A percentile compares a stretch with the other conserved stretches of the same genome.
Evolutionary conservation across 2,113 vertebrate species (phyloP).

Genomic region (Peromyscus maniculatus): DNA sequence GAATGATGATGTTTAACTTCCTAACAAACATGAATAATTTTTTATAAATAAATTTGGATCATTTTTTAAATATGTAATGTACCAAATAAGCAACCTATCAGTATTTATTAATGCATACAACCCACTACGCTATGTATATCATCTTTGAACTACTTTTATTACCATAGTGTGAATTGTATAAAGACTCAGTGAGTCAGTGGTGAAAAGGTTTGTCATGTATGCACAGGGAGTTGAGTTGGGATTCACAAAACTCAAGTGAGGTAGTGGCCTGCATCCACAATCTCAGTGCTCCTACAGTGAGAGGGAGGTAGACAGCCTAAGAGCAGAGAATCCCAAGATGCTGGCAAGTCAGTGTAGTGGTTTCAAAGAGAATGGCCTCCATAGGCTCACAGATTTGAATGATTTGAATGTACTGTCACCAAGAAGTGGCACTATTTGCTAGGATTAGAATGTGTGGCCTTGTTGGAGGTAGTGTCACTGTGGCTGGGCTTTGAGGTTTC

Average conservation of each 20-base stretch:
- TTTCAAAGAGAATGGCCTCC: neutral
- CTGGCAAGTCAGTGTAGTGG: neutral
- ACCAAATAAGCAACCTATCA: neutral
- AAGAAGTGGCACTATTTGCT: too few species aligned
- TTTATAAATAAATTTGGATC: neutral
- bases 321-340: neutral
- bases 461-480: too few species aligned
- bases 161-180: neutral
- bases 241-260: neutral
- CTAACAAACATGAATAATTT: neutral
- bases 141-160: neutral
- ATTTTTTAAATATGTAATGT: neutral
- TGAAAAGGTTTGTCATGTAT: neutral
- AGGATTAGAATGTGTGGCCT: too few species aligned
- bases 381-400: neutral
- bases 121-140: neutral
- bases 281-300: too few species aligned
- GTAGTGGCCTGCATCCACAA: neutral
- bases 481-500: neutral
- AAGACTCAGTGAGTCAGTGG: neutral
- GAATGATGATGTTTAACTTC: neutral
- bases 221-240: neutral
- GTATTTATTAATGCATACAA: neutral
- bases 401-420: neutral
- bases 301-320: too few species aligned